These are phyloP conservation scores for Microctonus brassicae DNA, from an alignment of 2,888 invertebrate genomes.

Conservation along the genomic window DNA sequence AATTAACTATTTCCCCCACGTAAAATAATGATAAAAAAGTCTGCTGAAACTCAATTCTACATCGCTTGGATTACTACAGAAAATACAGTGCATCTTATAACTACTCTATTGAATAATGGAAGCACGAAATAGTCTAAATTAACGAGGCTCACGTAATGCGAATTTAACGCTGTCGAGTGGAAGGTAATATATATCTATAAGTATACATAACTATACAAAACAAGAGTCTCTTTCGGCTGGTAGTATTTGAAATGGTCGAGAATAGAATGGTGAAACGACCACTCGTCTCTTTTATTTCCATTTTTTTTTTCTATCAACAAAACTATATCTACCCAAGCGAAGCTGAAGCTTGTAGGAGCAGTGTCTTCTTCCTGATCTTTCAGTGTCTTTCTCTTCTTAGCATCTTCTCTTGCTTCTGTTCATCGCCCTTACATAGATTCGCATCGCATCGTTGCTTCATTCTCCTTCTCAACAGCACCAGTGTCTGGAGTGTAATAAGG, in stretches of 20 bases:
- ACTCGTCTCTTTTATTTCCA: too few relatives aligned
- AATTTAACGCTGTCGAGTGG: constrained; percentile 33
- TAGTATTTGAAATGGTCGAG: constrained; percentile 13
- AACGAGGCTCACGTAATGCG: constrained; percentile 28
- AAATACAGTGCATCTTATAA: neutral
- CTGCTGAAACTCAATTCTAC: neutral
- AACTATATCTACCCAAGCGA: neutral
- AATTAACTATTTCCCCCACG: too few relatives aligned
- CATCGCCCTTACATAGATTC: too few relatives aligned
- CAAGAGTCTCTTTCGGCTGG: constrained; percentile 16
- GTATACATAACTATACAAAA: neutral
- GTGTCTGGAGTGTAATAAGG: constrained; percentile 26
- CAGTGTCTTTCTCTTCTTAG: neutral
- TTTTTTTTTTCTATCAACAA: neutral
- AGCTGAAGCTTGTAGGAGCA: neutral
- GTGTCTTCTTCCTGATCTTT: neutral
- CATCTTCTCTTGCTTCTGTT: neutral
- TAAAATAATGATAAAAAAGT: neutral
- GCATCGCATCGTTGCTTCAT: too few relatives aligned
- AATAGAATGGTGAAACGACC: constrained; percentile 16
- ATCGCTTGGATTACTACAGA: neutral
- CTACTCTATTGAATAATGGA: neutral
- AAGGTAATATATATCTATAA: constrained; percentile 11
- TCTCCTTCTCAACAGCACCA: neutral
- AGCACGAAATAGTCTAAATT: constrained; percentile 11